Percentiles rank a stretch among this genome's conserved stretches.
phyloP scores from a whole-genome alignment of 2,888 invertebrate genomes.

The Dryocosmus kuriphilus region DNA sequence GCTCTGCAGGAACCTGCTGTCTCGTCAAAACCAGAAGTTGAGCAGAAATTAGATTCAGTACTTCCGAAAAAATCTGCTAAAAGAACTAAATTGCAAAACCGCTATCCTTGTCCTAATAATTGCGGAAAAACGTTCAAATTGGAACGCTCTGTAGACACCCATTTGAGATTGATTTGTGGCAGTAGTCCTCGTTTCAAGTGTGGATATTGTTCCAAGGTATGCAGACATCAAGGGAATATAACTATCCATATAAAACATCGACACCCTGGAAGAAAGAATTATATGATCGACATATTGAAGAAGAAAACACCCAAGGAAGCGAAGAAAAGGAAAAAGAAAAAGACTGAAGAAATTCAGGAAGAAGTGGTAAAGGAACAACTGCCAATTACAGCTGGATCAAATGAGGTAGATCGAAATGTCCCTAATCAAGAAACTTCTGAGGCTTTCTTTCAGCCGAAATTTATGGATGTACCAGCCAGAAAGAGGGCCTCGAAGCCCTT shows the following conservation, averaged over 20 bases:
- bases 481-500: not conserved
- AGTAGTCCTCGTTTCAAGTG: slow-evolving; percentile 70
- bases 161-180: slow-evolving; percentile 73
- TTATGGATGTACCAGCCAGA: not conserved
- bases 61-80: not conserved
- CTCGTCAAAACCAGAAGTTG: not conserved
- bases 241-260: slow-evolving; percentile 10
- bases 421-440: not conserved
- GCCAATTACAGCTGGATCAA: not conserved
- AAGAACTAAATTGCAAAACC: not conserved
- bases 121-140: not conserved
- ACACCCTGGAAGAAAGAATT: slow-evolving; percentile 11
- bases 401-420: not conserved
- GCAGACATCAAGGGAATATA: slow-evolving; percentile 7
- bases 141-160: slow-evolving; percentile 7
- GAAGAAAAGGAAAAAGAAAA: not conserved
- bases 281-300: slow-evolving; percentile 1
- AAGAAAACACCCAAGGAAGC: not conserved
- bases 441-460: not conserved
- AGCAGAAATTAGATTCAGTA: not conserved
- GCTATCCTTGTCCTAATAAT: not conserved
- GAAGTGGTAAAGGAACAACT: not conserved
- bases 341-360: not conserved
- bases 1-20: not conserved
- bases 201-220: slow-evolving; percentile 63